phyloP scores from a whole-genome alignment of 2,888 invertebrate genomes.

The Rhaphigaster nebulosa region DNA sequence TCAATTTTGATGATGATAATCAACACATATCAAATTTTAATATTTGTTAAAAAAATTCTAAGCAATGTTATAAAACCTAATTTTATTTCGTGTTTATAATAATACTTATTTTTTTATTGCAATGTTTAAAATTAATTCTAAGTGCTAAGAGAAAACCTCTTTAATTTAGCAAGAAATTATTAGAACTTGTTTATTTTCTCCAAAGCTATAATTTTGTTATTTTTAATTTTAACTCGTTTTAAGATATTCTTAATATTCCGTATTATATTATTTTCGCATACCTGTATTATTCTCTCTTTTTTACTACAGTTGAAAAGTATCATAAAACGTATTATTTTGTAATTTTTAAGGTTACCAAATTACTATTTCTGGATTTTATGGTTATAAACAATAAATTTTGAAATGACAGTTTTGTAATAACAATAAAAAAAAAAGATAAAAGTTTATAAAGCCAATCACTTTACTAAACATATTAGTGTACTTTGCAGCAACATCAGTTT shows the following conservation, averaged over 20 bases:
- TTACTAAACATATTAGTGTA: not conserved
- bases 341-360: not conserved
- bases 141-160: not conserved
- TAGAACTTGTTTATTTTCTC: not conserved
- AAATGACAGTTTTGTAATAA: not conserved
- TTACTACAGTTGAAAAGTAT: not conserved
- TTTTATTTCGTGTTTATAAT: too few species aligned
- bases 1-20: not conserved
- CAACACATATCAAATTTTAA: not conserved
- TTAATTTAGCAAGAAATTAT: not conserved
- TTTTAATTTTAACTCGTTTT: too few species aligned
- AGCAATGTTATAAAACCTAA: not conserved
- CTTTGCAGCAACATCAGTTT: not conserved
- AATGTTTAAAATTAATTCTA: not conserved
- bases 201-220: too few species aligned
- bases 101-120: too few species aligned
- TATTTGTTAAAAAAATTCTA: too few species aligned
- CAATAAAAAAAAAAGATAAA: not conserved
- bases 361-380: not conserved
- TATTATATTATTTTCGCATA: too few species aligned
- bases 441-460: not conserved
- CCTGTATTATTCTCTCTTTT: too few species aligned
- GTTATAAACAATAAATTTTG: not conserved
- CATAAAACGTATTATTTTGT: not conserved
- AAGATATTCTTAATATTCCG: too few species aligned